Percentiles rank a stretch among this genome's conserved stretches.
These are phyloP conservation scores for Pseudopodoces humilis DNA, from an alignment of 2,113 vertebrate genomes.

Conservation along the genomic window DNA sequence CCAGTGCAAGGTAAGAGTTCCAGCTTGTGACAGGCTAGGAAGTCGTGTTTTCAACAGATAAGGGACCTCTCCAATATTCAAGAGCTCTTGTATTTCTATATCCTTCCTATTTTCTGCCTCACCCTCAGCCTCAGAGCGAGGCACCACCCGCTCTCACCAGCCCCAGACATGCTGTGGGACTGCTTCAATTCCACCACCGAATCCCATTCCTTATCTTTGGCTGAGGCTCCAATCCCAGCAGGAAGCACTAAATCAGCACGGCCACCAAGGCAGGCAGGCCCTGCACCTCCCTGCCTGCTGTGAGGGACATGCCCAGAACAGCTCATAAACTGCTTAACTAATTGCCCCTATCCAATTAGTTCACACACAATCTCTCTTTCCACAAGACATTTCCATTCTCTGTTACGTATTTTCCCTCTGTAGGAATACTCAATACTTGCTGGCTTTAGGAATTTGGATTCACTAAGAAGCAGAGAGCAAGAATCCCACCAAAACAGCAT, in stretches of 20 bases:
- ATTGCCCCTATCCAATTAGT: slow-evolving; percentile 49
- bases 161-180: rapidly evolving
- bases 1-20: neutral
- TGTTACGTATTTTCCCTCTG: neutral
- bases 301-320: neutral
- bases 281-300: neutral
- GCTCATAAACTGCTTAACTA: slow-evolving; percentile 25
- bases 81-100: neutral
- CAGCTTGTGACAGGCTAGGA: neutral
- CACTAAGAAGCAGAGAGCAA: neutral
- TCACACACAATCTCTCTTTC: neutral
- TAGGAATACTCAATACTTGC: neutral
- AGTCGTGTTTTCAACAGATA: neutral
- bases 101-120: slow-evolving; percentile 13
- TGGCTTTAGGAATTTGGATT: neutral
- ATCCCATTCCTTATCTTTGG: neutral
- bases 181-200: neutral
- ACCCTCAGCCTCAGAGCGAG: neutral
- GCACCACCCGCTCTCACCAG: neutral
- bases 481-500: neutral
- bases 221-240: neutral
- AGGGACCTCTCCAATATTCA: neutral
- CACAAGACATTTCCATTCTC: neutral
- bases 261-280: neutral
- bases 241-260: neutral